A percentile compares a stretch with the other conserved stretches of the same genome.
Conservation (phyloP, 1,140 invertebrate genomes). For the Globodera rostochiensis region DNA sequence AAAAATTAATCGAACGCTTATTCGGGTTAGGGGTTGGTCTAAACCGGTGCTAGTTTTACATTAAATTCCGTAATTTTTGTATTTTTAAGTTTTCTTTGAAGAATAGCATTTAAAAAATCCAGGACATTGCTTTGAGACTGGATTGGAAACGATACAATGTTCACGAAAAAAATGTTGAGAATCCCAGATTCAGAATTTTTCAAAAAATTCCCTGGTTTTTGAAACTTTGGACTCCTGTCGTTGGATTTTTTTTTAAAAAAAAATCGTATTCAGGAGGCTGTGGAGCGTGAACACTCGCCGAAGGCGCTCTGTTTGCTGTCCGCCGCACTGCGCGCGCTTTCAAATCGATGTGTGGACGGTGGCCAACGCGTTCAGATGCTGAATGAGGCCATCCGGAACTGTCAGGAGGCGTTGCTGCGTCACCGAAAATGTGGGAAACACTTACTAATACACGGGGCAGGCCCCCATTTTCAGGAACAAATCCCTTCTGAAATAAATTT, state of each 20-base stretch:
- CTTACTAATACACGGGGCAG: background rate
- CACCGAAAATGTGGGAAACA: background rate
- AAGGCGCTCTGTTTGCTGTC: slow-evolving; percentile 33
- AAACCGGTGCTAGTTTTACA: too few species aligned
- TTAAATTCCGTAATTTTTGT: too few species aligned
- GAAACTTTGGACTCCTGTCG: too few species aligned
- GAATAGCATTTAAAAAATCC: too few species aligned
- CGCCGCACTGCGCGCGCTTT: slow-evolving; percentile 36
- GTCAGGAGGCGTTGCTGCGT: slow-evolving; percentile 36
- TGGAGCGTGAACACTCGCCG: slow-evolving; percentile 6
- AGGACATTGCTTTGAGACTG: too few species aligned
- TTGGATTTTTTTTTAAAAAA: background rate
- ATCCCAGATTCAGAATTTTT: background rate
- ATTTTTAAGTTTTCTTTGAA: too few species aligned
- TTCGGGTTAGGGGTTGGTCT: too few species aligned
- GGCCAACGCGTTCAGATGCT: slow-evolving; percentile 18
- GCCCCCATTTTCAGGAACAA: too few species aligned
- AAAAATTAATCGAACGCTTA: background rate
- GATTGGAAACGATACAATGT: too few species aligned
- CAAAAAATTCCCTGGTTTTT: background rate
- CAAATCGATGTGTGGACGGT: slow-evolving; percentile 20
- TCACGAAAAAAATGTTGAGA: background rate
- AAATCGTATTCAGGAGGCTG: slow-evolving; percentile 30
- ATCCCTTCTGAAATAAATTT: too few species aligned
- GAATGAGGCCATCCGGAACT: slow-evolving; percentile 31